Evolutionary conservation across 2,888 invertebrate genomes (phyloP).

Genomic region (Herminia tarsipennalis): DNA sequence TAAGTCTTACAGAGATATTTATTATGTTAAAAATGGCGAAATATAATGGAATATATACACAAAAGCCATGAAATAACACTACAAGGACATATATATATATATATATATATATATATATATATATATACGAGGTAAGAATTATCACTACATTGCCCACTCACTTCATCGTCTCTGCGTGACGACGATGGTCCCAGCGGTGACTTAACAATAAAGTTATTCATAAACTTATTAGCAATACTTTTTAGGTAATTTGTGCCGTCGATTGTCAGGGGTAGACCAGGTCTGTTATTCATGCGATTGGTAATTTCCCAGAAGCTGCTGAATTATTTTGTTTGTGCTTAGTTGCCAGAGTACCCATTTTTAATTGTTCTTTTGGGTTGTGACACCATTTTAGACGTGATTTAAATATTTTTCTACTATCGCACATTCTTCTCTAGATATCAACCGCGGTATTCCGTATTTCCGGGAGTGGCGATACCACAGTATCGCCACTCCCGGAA

Average conservation of each 20-base stretch:
- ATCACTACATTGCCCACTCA: background rate
- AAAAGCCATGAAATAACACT: too few relatives aligned
- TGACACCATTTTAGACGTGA: background rate
- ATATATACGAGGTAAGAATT: background rate
- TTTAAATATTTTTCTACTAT: background rate
- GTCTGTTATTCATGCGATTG: background rate
- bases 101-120: background rate
- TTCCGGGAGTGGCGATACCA: too few relatives aligned
- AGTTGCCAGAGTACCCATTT: background rate
- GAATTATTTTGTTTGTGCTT: background rate
- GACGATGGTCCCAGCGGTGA: background rate
- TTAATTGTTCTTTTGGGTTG: background rate
- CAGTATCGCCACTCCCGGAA: too few relatives aligned
- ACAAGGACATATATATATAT: too few relatives aligned
- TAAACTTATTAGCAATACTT: background rate
- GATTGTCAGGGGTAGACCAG: background rate
- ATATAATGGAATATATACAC: too few relatives aligned
- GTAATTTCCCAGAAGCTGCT: background rate
- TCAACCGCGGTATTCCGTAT: background rate
- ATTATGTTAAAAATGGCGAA: too few relatives aligned
- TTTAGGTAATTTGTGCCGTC: background rate
- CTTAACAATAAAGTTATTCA: background rate
- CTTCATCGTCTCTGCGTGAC: too few relatives aligned
- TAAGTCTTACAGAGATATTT: too few relatives aligned
- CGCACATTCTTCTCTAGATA: background rate